Evolutionary conservation across 2,888 invertebrate genomes (phyloP).

Genomic region (Teleiodes luculella): DNA sequence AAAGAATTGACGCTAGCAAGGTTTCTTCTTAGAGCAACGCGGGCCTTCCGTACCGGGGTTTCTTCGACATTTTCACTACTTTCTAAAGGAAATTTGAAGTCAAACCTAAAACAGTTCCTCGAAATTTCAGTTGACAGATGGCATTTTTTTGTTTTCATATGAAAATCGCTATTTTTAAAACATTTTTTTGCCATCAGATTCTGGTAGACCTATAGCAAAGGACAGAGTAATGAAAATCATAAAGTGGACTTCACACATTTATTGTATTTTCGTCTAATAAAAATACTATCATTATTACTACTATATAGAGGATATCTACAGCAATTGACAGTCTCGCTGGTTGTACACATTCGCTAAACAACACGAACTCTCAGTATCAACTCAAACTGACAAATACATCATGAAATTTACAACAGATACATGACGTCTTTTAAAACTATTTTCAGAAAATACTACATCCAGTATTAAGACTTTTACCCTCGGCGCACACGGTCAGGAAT

Average conservation of each 20-base stretch:
- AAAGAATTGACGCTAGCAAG: too few species aligned
- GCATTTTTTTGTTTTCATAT: too few species aligned
- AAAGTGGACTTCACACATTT: constrained; percentile 76
- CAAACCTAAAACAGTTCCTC: too few species aligned
- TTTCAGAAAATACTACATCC: constrained; percentile 48
- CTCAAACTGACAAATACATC: not conserved
- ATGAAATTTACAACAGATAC: not conserved
- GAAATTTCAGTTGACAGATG: too few species aligned
- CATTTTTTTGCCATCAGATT: too few species aligned
- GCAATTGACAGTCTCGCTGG: constrained; percentile 77
- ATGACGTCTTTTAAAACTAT: constrained; percentile 57
- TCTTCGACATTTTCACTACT: too few species aligned
- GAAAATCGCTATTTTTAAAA: too few species aligned
- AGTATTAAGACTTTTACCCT: too few species aligned
- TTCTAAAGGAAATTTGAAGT: too few species aligned
- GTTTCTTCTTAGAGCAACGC: too few species aligned
- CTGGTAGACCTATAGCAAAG: not conserved
- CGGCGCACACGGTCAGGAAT: too few species aligned
- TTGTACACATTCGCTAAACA: constrained; percentile 53
- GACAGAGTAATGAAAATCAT: constrained; percentile 26
- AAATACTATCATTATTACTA: constrained; percentile 74
- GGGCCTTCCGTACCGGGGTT: too few species aligned
- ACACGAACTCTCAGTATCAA: constrained; percentile 13
- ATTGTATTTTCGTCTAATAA: constrained; percentile 79
- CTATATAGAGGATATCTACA: constrained; percentile 71